phyloP scores from a whole-genome alignment of 2,113 vertebrate genomes.

The Nothocercus nigrocapillus region DNA sequence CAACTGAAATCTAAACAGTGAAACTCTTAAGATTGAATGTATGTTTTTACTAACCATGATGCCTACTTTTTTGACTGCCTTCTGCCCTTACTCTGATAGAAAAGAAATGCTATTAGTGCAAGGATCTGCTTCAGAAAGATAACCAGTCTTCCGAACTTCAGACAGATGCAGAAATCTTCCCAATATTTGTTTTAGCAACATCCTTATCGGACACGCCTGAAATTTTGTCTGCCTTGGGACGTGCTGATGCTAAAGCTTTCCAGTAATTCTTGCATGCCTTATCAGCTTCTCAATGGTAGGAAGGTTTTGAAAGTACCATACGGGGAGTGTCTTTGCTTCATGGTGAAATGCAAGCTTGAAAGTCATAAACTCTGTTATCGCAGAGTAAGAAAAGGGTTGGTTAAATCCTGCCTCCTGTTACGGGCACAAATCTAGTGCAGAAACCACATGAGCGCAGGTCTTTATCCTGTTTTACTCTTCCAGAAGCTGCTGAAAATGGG shows the following conservation, averaged over 20 bases:
- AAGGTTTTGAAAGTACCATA: neutral
- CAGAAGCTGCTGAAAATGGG: neutral
- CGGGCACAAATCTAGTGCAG: accelerated
- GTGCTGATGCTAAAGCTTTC: neutral
- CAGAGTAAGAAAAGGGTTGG: neutral
- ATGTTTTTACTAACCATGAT: neutral
- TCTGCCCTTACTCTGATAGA: neutral
- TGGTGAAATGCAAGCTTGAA: neutral
- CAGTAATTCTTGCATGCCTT: neutral
- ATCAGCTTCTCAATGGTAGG: neutral
- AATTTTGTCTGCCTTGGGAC: neutral
- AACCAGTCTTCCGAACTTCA: neutral
- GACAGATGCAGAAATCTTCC: neutral
- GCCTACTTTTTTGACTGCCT: neutral
- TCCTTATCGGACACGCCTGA: neutral
- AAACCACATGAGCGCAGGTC: neutral
- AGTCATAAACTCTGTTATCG: neutral
- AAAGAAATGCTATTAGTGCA: neutral
- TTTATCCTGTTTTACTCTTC: neutral
- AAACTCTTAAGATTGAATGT: neutral
- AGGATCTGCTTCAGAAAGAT: neutral
- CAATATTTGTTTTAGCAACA: accelerated
- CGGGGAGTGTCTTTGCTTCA: neutral
- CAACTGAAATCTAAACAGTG: neutral
- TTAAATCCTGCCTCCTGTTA: neutral